phyloP scores from a whole-genome alignment of 2,888 invertebrate genomes.

The Dioctria rufipes region DNA sequence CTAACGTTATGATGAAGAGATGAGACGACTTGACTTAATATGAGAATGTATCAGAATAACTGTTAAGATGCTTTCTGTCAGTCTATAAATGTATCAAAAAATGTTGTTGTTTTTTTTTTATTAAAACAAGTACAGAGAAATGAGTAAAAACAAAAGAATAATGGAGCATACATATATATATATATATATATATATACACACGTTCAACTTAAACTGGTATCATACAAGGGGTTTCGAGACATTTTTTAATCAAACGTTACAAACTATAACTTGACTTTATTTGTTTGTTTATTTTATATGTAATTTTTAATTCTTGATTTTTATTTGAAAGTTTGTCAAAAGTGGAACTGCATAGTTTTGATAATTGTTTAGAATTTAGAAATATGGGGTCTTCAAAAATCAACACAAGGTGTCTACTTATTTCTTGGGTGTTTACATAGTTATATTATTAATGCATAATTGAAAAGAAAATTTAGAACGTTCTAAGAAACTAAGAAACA shows the following conservation, averaged over 20 bases:
- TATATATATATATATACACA: background rate
- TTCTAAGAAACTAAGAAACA: no score
- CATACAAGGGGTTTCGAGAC: conserved; percentile 26
- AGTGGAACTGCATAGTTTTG: conserved; percentile 10
- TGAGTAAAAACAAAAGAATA: conserved; percentile 11
- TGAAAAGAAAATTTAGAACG: no score
- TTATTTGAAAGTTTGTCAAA: conserved; percentile 17
- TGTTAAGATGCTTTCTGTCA: conserved; percentile 44
- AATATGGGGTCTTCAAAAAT: conserved; percentile 33
- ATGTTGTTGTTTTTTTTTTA: background rate
- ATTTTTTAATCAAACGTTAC: background rate
- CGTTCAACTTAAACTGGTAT: conserved; percentile 29
- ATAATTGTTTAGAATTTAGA: conserved; percentile 34
- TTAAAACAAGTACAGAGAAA: conserved; percentile 14
- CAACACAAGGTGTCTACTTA: conserved; percentile 36
- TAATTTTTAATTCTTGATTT: background rate
- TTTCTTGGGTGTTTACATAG: background rate
- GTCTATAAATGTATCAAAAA: conserved; percentile 41
- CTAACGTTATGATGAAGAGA: conserved; percentile 22
- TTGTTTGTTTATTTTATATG: conserved; percentile 20
- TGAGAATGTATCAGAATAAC: conserved; percentile 37
- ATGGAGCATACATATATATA: no score
- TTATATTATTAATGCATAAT: no score
- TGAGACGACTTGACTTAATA: conserved; percentile 30
- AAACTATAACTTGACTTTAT: no score